Percentiles rank a stretch among this genome's conserved stretches.
phyloP scores from a whole-genome alignment of 2,888 invertebrate species.

The Caenorhabditis auriculariae region DNA sequence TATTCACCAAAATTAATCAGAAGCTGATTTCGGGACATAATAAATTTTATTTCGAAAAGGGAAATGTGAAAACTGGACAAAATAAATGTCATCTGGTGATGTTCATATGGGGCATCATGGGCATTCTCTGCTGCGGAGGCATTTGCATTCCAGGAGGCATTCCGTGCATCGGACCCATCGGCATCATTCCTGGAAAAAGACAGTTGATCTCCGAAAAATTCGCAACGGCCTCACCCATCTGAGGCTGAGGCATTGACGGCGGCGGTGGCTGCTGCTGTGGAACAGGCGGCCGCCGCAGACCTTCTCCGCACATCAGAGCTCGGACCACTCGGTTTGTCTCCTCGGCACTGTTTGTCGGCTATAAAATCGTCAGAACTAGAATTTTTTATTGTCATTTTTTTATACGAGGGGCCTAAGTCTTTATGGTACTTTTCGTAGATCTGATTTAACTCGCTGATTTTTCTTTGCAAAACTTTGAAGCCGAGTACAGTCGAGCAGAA shows the following conservation, averaged over 20 bases:
- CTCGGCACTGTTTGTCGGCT: slow-evolving; percentile 33
- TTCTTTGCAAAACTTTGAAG: too few species aligned
- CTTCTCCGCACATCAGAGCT: slow-evolving; percentile 42
- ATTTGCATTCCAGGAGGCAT: slow-evolving; percentile 13
- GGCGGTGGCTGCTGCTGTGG: slow-evolving; percentile 5
- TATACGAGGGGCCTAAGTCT: too few species aligned
- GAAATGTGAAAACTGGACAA: too few species aligned
- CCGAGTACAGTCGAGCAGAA: too few species aligned
- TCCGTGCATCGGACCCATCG: slow-evolving; percentile 8
- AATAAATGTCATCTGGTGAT: slow-evolving; percentile 16
- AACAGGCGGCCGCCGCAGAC: slow-evolving; percentile 12
- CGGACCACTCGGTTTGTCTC: slow-evolving; percentile 46
- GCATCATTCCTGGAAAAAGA: slow-evolving; percentile 17
- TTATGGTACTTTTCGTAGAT: too few species aligned
- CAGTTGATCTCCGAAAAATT: slow-evolving; percentile 3
- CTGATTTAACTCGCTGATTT: too few species aligned
- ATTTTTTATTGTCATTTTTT: too few species aligned
- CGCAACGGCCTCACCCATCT: too few species aligned
- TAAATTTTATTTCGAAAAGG: too few species aligned
- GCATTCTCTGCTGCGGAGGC: slow-evolving; percentile 5
- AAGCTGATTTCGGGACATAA: too few species aligned
- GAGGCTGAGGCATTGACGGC: slow-evolving; percentile 1
- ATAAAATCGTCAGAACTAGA: slow-evolving; percentile 10
- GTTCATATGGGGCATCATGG: slow-evolving; percentile 20
- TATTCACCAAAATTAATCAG: too few species aligned